phyloP scores from a whole-genome alignment of 2,888 invertebrate species.

The Augiades crinisus region DNA sequence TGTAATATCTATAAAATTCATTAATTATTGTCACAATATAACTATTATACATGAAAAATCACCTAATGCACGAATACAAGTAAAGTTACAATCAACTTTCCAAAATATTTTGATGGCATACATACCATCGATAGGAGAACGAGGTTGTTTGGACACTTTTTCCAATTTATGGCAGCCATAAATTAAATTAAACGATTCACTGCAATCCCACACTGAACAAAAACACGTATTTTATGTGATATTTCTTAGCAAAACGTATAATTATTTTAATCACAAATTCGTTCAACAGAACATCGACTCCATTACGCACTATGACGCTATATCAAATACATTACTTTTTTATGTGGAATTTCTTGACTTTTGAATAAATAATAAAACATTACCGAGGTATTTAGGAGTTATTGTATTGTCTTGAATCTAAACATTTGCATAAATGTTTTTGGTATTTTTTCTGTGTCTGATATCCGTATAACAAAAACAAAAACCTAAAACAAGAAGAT shows the following conservation, averaged over 20 bases:
- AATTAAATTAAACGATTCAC: conserved; percentile 53
- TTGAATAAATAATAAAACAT: too few species aligned
- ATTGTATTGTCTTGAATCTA: too few species aligned
- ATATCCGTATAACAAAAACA: too few species aligned
- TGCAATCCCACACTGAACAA: conserved; percentile 59
- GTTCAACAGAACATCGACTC: conserved; percentile 77
- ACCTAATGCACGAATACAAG: conserved; percentile 30
- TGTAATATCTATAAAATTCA: background rate
- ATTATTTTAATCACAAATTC: conserved; percentile 54
- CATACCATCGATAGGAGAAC: conserved; percentile 68
- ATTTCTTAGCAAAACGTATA: conserved; percentile 51
- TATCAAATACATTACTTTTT: conserved; percentile 66
- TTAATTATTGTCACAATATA: conserved; percentile 1
- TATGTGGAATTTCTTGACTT: conserved; percentile 48
- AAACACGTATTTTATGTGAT: conserved; percentile 56
- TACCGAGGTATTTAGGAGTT: too few species aligned
- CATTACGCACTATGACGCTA: conserved; percentile 85
- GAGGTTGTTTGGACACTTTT: conserved; percentile 64
- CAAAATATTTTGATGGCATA: conserved; percentile 82
- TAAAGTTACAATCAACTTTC: conserved; percentile 69
- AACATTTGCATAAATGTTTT: too few species aligned
- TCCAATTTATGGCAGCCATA: conserved; percentile 57
- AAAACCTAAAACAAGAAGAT: too few species aligned
- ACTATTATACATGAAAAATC: conserved; percentile 20
- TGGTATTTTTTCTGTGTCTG: too few species aligned